These are phyloP conservation scores for Taurulus bubalis DNA, from an alignment of 2,113 vertebrate genomes.

Conservation along the genomic window DNA sequence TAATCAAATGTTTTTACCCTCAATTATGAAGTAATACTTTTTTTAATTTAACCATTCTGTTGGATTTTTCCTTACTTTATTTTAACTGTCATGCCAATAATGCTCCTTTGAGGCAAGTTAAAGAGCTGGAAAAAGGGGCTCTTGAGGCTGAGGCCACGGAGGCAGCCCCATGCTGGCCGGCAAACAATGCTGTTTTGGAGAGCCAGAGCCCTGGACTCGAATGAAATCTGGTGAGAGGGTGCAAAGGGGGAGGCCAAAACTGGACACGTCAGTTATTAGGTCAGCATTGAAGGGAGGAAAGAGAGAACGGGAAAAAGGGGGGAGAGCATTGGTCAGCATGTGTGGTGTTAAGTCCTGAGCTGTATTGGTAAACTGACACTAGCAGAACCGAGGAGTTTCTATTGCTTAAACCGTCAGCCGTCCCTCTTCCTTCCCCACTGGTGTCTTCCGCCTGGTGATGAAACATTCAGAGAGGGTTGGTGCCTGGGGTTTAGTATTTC, in stretches of 20 bases:
- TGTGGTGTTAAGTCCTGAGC: conserved; percentile 48
- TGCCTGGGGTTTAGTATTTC: conserved; percentile 59
- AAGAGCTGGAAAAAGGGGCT: conserved; percentile 67
- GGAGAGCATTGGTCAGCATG: conserved; percentile 41
- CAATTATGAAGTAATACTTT: conserved; percentile 73
- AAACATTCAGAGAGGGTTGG: conserved; percentile 66
- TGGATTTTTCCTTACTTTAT: conserved; percentile 72
- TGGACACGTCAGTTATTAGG: conserved; percentile 83
- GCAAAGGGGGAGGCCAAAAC: conserved; percentile 56
- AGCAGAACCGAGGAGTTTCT: conserved; percentile 64
- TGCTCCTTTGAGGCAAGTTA: conserved; percentile 73
- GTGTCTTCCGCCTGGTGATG: conserved; percentile 58
- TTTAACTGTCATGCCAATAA: conserved; percentile 79
- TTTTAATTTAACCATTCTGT: conserved; percentile 64
- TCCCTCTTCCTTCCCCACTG: conserved; percentile 48
- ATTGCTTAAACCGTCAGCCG: conserved; percentile 74
- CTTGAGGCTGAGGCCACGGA: conserved; percentile 62
- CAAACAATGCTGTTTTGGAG: conserved; percentile 84
- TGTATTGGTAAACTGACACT: conserved; percentile 73
- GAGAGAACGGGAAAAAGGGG: conserved; percentile 14
- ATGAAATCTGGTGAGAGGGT: conserved; percentile 74
- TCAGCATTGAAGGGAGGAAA: conserved; percentile 53
- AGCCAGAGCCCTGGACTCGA: conserved; percentile 69
- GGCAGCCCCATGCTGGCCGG: conserved; percentile 83
- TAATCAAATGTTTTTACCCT: background rate